Percentiles rank a stretch among this genome's conserved stretches.
Conservation (phyloP, 2,113 vertebrate species). For the Phaethornis superciliosus region DNA sequence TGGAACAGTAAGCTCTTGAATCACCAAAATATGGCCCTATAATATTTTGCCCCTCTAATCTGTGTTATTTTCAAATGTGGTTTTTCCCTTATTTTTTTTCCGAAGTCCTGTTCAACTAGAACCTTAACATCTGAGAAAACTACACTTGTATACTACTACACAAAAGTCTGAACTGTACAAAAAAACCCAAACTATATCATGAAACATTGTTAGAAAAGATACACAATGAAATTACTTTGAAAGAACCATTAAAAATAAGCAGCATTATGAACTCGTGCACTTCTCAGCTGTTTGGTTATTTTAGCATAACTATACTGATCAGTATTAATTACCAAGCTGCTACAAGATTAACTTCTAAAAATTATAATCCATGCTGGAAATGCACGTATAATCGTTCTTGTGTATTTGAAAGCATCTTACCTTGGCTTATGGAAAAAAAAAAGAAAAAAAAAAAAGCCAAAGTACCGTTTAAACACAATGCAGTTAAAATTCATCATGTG, state of each 20-base stretch:
- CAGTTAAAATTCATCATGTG: background rate
- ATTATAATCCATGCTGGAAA: background rate
- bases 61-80: background rate
- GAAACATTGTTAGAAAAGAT: background rate
- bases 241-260: background rate
- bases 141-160: background rate
- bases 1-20: background rate
- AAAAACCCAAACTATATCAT: background rate
- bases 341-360: background rate
- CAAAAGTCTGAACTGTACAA: background rate
- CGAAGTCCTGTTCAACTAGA: background rate
- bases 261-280: background rate
- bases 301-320: background rate
- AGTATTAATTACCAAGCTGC: background rate
- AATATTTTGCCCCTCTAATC: background rate
- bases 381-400: background rate
- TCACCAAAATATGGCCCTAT: background rate
- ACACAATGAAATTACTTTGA: background rate
- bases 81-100: background rate
- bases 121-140: background rate
- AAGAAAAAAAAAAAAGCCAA: background rate
- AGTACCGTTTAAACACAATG: background rate
- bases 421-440: background rate
- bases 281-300: background rate
- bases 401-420: background rate